Conservation (phyloP, 2,888 invertebrate genomes). For the Tachina fera region DNA sequence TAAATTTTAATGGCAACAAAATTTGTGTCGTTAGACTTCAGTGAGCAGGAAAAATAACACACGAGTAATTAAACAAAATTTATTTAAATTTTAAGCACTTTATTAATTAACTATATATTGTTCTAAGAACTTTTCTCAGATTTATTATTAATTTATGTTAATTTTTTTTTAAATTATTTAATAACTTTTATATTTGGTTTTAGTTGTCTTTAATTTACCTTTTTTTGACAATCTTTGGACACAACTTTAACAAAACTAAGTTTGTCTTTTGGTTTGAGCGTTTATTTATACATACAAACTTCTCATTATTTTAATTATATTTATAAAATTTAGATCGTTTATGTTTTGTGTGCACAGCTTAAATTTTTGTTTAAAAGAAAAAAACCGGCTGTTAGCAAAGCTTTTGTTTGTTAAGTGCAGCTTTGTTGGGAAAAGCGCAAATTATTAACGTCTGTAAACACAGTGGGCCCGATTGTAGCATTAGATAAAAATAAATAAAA, state of each 20-base stretch:
- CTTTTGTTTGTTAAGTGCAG: slow-evolving; percentile 11
- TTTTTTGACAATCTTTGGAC: slow-evolving; percentile 54
- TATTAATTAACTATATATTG: slow-evolving; percentile 15
- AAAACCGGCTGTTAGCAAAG: slow-evolving; percentile 47
- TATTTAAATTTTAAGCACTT: slow-evolving; percentile 51
- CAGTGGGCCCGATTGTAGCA: neutral
- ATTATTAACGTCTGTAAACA: neutral
- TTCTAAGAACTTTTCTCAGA: slow-evolving; percentile 13
- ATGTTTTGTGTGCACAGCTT: slow-evolving; percentile 26
- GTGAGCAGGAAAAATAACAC: slow-evolving; percentile 45
- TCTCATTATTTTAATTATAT: slow-evolving; percentile 42
- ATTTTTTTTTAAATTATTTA: slow-evolving; percentile 8
- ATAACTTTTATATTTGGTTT: neutral
- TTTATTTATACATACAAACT: slow-evolving; percentile 68
- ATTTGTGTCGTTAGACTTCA: slow-evolving; percentile 49
- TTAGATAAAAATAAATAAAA: neutral
- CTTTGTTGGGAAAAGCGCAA: neutral
- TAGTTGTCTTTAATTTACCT: slow-evolving; percentile 41
- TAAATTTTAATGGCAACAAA: neutral
- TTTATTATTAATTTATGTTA: slow-evolving; percentile 15
- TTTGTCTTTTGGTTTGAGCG: slow-evolving; percentile 55
- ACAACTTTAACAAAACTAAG: slow-evolving; percentile 69
- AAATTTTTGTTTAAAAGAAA: slow-evolving; percentile 24
- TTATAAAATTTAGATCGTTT: slow-evolving; percentile 34
- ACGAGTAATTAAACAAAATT: slow-evolving; percentile 32